Percentiles rank a stretch among this genome's conserved stretches.
Conservation (phyloP, 2,797 vertebrate genomes). For the Pogoniulus pusillus region DNA sequence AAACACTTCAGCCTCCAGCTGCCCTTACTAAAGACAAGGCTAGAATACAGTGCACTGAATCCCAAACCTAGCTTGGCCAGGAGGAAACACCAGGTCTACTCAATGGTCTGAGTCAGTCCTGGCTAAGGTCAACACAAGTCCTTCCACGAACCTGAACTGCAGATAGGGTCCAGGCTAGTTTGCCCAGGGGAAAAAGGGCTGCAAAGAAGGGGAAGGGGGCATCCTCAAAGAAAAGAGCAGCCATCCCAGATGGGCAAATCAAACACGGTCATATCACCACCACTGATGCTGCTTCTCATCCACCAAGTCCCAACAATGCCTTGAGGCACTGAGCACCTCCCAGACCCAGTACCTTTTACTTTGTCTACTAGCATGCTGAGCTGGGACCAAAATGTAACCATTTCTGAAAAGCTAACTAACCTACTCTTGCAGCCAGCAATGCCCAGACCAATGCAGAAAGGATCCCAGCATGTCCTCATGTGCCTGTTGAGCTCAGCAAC, state of each 20-base stretch:
- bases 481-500: fast-evolving
- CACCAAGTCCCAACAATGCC: background rate
- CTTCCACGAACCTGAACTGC: background rate
- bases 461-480: background rate
- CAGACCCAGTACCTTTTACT: background rate
- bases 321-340: fast-evolving
- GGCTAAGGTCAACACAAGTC: background rate
- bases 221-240: background rate
- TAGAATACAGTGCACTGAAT: fast-evolving
- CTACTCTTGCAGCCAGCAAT: background rate
- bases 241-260: background rate
- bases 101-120: background rate
- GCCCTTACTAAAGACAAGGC: background rate
- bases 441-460: background rate
- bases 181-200: background rate
- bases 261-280: background rate
- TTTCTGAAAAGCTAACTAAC: background rate
- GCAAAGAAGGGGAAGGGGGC: background rate
- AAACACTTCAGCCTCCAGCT: background rate
- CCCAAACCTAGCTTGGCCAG: background rate
- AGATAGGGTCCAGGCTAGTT: background rate
- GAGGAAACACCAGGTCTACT: background rate
- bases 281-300: background rate
- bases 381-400: background rate
- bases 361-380: background rate